Base-by-base conservation (phyloP, 2,888 invertebrate species). In the Microchrysa polita region DNA sequence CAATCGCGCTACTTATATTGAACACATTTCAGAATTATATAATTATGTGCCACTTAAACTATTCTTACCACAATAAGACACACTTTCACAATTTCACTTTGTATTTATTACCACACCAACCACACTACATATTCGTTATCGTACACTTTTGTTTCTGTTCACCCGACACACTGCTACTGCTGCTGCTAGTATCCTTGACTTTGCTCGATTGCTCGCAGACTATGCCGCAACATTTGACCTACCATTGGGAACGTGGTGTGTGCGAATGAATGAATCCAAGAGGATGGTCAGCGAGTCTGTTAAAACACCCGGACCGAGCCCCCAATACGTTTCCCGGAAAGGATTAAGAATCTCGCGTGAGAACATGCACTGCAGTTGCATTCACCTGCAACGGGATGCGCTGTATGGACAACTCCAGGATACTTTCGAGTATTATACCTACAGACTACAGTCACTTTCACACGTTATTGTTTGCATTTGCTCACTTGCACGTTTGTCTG, bases 391-490 rank as follows among this genome's bases (percentile, higher is more conserved):
- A 7, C 27, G 27, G 27, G 27, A 34, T 34, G 27, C 27, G 27
- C 27, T 7, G 27, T 34, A 34, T n/a, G n/a, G 27, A 34, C 7
- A 34, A 34, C 2, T 34, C 4, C 27, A 34, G 27, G 27, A 7
- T n/a, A n/a, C n/a, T n/a, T n/a, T n/a, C n/a, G n/a, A n/a, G n/a
- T n/a, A n/a, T n/a, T n/a, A n/a, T n/a, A n/a, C n/a, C 57, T 57
- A 22, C 20, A 57, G 57, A 22, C n/a, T 23, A 14, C 23, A 59
- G 59, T 14, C 34, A 61, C 12, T 53, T 34, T 34, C 27, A 34
- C 27, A 34, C 27, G 2, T 34, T 34, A 34, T 7, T 67, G 23
- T 53, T 52, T 52, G 67, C 67, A 53, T 67, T 67, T 67, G 67
- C 53, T 67, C 67, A 67, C 34, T 53, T 67, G 53, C 67, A 27